Percentiles rank a stretch among this genome's conserved stretches.
phyloP scores from a whole-genome alignment of 2,888 invertebrate species.

The Acronicta alni region DNA sequence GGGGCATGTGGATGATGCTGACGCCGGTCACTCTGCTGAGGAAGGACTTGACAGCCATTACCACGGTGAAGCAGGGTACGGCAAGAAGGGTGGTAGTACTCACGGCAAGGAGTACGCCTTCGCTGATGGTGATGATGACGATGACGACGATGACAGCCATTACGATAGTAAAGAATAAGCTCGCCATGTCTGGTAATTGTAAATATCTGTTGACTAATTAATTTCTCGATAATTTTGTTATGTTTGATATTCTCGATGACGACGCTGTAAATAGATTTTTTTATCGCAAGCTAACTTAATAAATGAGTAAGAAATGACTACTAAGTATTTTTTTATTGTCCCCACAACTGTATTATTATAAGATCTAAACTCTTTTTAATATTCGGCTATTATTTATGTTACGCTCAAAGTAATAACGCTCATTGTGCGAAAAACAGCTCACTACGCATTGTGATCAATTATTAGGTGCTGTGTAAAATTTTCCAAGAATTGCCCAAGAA shows the following conservation, averaged over 20 bases:
- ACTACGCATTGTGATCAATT: no score
- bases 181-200: slow-evolving; percentile 58
- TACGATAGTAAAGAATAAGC: slow-evolving; percentile 62
- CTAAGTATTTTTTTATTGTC: not conserved
- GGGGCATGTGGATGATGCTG: slow-evolving; percentile 86
- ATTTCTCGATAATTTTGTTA: slow-evolving; percentile 80
- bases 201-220: slow-evolving; percentile 70
- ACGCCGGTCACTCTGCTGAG: slow-evolving; percentile 88
- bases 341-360: not conserved
- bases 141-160: slow-evolving; percentile 61
- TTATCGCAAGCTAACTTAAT: slow-evolving; percentile 72
- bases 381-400: no score
- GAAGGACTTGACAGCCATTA: slow-evolving; percentile 89
- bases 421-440: no score
- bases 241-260: slow-evolving; percentile 75
- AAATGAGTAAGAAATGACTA: slow-evolving; percentile 16
- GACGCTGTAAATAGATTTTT: slow-evolving; percentile 72
- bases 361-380: no score
- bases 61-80: slow-evolving; percentile 87
- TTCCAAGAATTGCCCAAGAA: no score
- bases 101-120: slow-evolving; percentile 85
- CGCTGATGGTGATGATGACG: slow-evolving; percentile 72
- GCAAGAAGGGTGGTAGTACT: slow-evolving; percentile 85
- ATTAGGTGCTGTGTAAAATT: no score
- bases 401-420: no score